A percentile compares a stretch with the other conserved stretches of the same genome.
phyloP scores from a whole-genome alignment of 2,888 invertebrate species.

The Leptopilina syphax region DNA sequence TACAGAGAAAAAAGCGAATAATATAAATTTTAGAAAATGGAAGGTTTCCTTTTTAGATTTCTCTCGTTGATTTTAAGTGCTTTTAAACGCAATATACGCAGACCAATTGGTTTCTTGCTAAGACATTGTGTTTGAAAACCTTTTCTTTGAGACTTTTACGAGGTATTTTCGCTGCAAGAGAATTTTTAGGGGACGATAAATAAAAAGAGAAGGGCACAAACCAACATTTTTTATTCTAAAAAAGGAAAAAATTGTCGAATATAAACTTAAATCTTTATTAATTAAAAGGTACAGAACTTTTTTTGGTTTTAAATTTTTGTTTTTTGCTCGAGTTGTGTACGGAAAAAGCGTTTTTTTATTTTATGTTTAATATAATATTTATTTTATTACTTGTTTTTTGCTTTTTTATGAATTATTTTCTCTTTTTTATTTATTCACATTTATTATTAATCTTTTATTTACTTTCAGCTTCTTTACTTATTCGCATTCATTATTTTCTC shows the following conservation, averaged over 20 bases:
- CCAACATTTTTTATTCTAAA: background rate
- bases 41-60: background rate
- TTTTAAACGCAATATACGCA: slow-evolving; percentile 2
- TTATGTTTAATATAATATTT: too few species aligned
- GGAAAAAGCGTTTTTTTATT: too few species aligned
- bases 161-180: background rate
- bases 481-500: too few species aligned
- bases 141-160: slow-evolving; percentile 9
- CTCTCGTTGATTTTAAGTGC: slow-evolving; percentile 14
- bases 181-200: slow-evolving; percentile 12
- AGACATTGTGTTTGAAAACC: slow-evolving; percentile 1
- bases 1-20: background rate
- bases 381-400: too few species aligned
- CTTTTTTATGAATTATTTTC: too few species aligned
- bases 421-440: too few species aligned
- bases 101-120: background rate
- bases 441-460: too few species aligned
- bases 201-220: background rate
- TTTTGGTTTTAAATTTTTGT: too few species aligned
- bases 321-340: too few species aligned
- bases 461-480: too few species aligned
- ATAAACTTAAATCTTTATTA: background rate
- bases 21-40: background rate
- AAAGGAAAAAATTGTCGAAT: background rate
- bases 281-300: background rate